Percentiles rank a stretch among this genome's conserved stretches.
Evolutionary conservation across 2,113 vertebrate species (phyloP).

Genomic region (Proteles cristata): DNA sequence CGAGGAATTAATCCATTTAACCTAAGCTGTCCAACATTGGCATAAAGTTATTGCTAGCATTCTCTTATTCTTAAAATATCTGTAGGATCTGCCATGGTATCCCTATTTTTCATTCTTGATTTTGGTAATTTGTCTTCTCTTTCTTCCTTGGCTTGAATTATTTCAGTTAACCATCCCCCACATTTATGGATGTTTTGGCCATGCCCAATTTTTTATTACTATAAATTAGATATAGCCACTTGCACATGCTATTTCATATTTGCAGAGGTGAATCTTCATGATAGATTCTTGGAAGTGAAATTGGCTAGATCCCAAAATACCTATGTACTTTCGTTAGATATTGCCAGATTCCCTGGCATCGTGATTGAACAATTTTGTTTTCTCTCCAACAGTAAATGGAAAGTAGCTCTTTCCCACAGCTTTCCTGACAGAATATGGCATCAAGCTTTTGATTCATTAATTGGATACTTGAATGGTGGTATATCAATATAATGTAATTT

Average conservation of each 20-base stretch:
- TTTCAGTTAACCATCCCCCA: background rate
- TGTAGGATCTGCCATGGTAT: background rate
- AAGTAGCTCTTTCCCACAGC: background rate
- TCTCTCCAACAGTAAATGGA: background rate
- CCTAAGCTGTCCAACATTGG: background rate
- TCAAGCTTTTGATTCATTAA: background rate
- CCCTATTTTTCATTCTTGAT: background rate
- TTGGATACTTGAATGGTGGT: background rate
- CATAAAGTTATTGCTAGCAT: background rate
- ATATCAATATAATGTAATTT: background rate
- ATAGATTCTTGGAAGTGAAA: background rate
- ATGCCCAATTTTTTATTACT: background rate
- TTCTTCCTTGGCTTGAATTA: background rate
- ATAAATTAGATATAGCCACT: background rate
- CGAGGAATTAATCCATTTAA: background rate
- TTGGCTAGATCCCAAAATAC: background rate
- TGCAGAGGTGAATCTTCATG: background rate
- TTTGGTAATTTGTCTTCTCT: background rate
- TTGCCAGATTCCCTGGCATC: background rate
- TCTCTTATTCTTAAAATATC: background rate
- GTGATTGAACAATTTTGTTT: background rate
- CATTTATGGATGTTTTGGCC: background rate
- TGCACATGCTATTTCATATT: background rate
- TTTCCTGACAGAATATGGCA: background rate
- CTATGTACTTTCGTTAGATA: background rate